Evolutionary conservation across 1,140 invertebrate species (phyloP), one percentile per base, ranked within the genome.

Genomic region (Asobara japonica): DNA sequence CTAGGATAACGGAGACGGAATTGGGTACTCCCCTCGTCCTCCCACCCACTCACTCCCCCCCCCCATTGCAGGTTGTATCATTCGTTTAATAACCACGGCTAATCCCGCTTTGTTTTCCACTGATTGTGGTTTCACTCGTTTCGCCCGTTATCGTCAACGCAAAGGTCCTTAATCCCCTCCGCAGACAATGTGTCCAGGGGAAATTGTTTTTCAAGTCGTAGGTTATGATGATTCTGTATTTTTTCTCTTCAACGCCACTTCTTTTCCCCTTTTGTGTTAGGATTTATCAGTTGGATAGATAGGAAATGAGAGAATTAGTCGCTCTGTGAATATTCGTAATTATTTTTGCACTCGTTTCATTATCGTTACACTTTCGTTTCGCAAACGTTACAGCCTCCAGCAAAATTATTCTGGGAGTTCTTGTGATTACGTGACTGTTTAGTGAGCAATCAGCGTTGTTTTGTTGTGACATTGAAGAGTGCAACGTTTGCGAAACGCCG

Each of bases 51-150:
- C 41, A 1, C 41, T 16, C 18, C 41, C n/a, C 45, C 51, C 60
- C 1, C 56, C 20, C 25, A 45, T 36, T 61, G 38, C 31, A 64
- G 60, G 69, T 71, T 71, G 77, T 76, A 77, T 77, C 79, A 76
- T 77, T 78, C 73, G 73, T 76, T 80, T 78, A 78, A 78, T 80
- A 80, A 80, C 76, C 76, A 76, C 51, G 33, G 69, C 68, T 73
- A 78, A 78, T 77, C 77, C 77, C 65, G 72, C 74, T 80, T 78
- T 78, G 76, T 76, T 77, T 74, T 71, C 41, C 76, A 64, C 51
- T 74, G 72, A 80, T 75, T 76, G 67, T 76, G 68, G 74, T 72
- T 75, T 75, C 71, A 75, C 71, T 72, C 69, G 33, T 71, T 72
- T 75, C 25, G 20, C 22, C 64, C 64, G 71, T 75, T 75, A 75